Evolutionary conservation across 2,888 invertebrate genomes (phyloP), one percentile per base, ranked within the genome.

Genomic region (Noctua fimbriata): DNA sequence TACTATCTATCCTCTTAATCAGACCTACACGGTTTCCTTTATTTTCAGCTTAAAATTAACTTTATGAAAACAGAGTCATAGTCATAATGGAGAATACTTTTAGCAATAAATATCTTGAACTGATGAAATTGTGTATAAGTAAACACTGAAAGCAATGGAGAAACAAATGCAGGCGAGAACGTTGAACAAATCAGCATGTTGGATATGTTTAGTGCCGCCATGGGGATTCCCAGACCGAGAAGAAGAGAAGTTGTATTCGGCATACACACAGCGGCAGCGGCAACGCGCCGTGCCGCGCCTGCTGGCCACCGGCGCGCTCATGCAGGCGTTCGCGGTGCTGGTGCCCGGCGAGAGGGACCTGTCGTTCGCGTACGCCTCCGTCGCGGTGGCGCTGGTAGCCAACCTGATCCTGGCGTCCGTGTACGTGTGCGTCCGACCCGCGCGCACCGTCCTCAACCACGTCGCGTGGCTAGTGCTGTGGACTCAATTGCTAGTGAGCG

Each of bases 401-500:
- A 94, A 96, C 86, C 69, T 94, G 69, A 87, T 90, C 36, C 90
- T 96, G 83, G 91, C 92, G n/a, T 87, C 89, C 55, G 82, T 93
- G 66, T 94, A 96, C 82, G 87, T 89, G 16, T 92, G 92, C 72
- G 69, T 93, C 14, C 92, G 88, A n/a, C 88, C 89, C 21, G 90
- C 91, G 9, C 93, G 98, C 96, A 94, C 97, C 16, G 94, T 97
- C 7, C 95, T 98, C 74, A 98, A 98, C 69, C 98, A 98, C 90
- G 90, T 98, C 72, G 97, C 97, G 58, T 98, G 98, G 98, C 96
- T 97, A 81, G 94, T 97, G 49, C 97, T 98, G 58, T 97, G 97
- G 96, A 83, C 85, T 28, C 95, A 96, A 87, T 90, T 96, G 18
- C 87, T 96, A 66, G 85, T 94, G 74, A 94, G 94, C 89, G 93